Conservation (phyloP, 1,140 invertebrate species). For the Atta cephalotes region DNA sequence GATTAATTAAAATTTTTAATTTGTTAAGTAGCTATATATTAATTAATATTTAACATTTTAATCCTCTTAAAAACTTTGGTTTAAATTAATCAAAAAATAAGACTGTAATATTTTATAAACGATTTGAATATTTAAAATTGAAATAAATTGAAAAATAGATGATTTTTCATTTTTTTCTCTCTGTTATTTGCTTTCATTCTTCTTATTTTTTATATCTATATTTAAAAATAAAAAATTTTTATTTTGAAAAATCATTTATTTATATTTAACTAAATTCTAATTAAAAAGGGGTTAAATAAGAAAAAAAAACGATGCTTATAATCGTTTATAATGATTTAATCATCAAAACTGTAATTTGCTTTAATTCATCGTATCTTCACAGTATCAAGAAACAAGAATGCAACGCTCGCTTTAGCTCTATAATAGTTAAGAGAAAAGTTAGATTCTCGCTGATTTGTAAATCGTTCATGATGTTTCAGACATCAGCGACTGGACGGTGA, state of each 20-base stretch:
- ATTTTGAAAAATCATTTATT: neutral
- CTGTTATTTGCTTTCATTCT: neutral
- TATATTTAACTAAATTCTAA: neutral
- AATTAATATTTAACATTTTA: neutral
- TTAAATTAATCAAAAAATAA: slow-evolving; percentile 1
- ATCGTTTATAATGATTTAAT: neutral
- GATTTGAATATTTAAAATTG: neutral
- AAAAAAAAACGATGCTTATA: neutral
- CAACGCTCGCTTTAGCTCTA: slow-evolving; percentile 1
- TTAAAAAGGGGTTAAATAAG: neutral
- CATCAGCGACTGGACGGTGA: slow-evolving; percentile 2
- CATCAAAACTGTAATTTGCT: slow-evolving; percentile 16
- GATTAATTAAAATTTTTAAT: slow-evolving; percentile 10
- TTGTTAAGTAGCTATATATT: neutral
- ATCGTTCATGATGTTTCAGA: slow-evolving; percentile 38
- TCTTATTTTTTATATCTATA: neutral
- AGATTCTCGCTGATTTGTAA: slow-evolving; percentile 6
- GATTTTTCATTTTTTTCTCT: neutral
- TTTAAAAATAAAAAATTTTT: neutral
- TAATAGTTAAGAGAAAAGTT: neutral
- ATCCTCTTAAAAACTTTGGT: neutral
- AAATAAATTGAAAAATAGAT: neutral
- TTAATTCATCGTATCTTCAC: slow-evolving; percentile 19
- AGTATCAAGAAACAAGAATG: slow-evolving; percentile 15
- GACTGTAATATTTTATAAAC: neutral